These are phyloP conservation scores for Drosophila demipolita DNA, from an alignment of 2,888 invertebrate species.

Conservation along the genomic window DNA sequence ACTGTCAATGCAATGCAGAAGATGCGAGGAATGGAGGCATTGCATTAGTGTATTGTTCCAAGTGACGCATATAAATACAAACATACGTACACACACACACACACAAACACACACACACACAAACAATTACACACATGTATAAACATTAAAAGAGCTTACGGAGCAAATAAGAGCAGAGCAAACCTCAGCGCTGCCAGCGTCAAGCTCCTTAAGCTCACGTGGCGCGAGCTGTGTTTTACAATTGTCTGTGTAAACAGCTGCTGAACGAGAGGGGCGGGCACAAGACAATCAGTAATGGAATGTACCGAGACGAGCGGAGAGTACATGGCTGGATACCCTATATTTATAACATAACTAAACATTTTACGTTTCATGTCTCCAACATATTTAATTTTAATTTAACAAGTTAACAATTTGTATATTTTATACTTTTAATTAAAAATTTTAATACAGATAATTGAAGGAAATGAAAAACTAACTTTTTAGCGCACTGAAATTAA, in stretches of 20 bases:
- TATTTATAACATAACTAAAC: not conserved
- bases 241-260: slow-evolving; percentile 55
- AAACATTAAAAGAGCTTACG: slow-evolving; percentile 48
- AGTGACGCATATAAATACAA: slow-evolving; percentile 6
- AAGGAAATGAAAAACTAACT: not conserved
- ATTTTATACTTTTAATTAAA: not conserved
- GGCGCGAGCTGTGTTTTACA: slow-evolving; percentile 55
- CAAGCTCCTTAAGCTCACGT: slow-evolving; percentile 53
- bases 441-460: not conserved
- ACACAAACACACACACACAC: too few species aligned
- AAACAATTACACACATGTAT: slow-evolving; percentile 10
- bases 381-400: not conserved
- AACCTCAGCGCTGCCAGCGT: slow-evolving; percentile 21
- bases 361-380: not conserved
- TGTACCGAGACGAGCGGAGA: not conserved
- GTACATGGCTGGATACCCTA: not conserved
- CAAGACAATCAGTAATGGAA: slow-evolving; percentile 3
- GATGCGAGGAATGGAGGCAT: slow-evolving; percentile 25
- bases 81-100: not conserved
- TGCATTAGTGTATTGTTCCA: slow-evolving; percentile 43
- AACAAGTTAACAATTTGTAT: not conserved
- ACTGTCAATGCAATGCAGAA: slow-evolving; percentile 2
- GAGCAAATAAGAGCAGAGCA: slow-evolving; percentile 31
- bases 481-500: not conserved
- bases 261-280: slow-evolving; percentile 20